These are phyloP conservation scores for Parapsyche elsis DNA, from an alignment of 1,140 invertebrate species.

Conservation along the genomic window DNA sequence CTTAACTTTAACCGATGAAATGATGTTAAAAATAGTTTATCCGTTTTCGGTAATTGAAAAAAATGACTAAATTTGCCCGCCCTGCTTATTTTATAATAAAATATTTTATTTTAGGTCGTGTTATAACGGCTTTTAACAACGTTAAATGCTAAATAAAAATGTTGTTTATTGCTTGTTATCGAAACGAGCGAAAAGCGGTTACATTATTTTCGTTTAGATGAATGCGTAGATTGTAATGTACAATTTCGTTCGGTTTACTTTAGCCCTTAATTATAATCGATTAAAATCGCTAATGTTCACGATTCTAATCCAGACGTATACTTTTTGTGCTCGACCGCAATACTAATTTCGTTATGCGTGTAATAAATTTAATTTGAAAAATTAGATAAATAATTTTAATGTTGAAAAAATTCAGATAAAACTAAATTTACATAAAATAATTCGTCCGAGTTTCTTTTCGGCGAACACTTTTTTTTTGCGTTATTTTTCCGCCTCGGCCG, in stretches of 20 bases:
- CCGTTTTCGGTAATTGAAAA: too few relatives aligned
- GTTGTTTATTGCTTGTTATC: not conserved
- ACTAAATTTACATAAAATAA: slow-evolving; percentile 32
- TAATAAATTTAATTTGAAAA: slow-evolving; percentile 13
- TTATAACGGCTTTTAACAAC: too few relatives aligned
- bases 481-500: not conserved
- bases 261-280: slow-evolving; percentile 12
- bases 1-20: too few relatives aligned
- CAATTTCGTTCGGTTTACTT: not conserved
- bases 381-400: slow-evolving; percentile 6
- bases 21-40: too few relatives aligned
- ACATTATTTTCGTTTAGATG: slow-evolving; percentile 21
- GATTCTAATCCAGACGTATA: not conserved
- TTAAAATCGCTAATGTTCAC: slow-evolving; percentile 7
- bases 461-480: slow-evolving; percentile 18
- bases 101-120: too few relatives aligned
- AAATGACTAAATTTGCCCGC: too few relatives aligned
- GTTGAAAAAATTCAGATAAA: slow-evolving; percentile 9
- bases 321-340: not conserved
- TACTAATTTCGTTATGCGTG: not conserved
- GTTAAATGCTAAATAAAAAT: not conserved
- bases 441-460: slow-evolving; percentile 4
- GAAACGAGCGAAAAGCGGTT: not conserved
- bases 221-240: slow-evolving; percentile 4
- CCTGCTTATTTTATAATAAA: too few relatives aligned